These are phyloP conservation scores for Nysson spinosus DNA, from an alignment of 2,888 invertebrate species.

Conservation along the genomic window DNA sequence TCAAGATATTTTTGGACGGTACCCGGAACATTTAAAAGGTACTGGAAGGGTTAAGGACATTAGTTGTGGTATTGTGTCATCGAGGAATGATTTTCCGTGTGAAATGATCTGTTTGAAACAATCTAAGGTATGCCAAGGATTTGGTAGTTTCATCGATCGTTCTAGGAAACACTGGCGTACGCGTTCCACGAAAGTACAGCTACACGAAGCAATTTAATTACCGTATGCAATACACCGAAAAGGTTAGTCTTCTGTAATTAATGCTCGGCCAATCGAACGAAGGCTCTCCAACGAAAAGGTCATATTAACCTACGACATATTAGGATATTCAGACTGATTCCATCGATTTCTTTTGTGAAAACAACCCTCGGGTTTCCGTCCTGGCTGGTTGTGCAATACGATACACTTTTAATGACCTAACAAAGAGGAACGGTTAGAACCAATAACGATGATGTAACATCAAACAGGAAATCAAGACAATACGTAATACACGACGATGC, in stretches of 20 bases:
- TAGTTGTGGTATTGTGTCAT: too few species aligned
- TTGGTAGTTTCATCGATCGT: constrained; percentile 39
- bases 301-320: background rate
- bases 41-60: too few species aligned
- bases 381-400: too few species aligned
- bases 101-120: background rate
- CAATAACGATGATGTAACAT: too few species aligned
- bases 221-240: constrained; percentile 31
- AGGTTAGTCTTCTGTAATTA: constrained; percentile 27
- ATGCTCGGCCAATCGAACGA: constrained; percentile 5
- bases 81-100: too few species aligned
- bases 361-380: too few species aligned
- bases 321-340: background rate
- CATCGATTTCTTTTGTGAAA: background rate
- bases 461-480: too few species aligned
- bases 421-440: too few species aligned
- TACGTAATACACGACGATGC: too few species aligned
- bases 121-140: constrained; percentile 5
- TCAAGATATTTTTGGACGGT: too few species aligned
- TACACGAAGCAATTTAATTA: constrained; percentile 26
- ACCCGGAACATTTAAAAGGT: too few species aligned
- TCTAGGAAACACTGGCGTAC: constrained; percentile 13
- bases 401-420: too few species aligned
- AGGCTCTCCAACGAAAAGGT: background rate
- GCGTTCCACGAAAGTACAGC: constrained; percentile 26